Base-by-base conservation (phyloP, 2,797 vertebrate genomes). In the Pteronotus mesoamericanus region DNA sequence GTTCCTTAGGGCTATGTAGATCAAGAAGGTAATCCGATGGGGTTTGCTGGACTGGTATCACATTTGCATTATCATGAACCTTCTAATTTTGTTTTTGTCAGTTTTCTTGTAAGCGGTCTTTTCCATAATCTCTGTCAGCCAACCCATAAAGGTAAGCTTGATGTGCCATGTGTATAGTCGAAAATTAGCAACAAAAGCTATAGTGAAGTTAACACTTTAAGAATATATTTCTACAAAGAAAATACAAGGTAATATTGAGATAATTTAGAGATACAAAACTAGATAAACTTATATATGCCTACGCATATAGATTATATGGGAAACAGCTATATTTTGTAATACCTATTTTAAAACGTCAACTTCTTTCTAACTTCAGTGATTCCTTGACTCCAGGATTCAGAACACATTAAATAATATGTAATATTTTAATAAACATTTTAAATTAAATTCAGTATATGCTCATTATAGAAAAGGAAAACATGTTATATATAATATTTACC, bases 1-100 rank as follows among this genome's bases (percentile, higher is more conserved):
- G 22, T 95, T 86, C 78, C 97, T 71, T 92, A 98, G 98, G 97
- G 97, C 32, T 97, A 97, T 92, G 77, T 98, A 91, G 96, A 98
- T 97, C 94, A 71, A 84, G 86, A 98, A 86, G 97, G 98, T 18
- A 97, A 98, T 12, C 97, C 97, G 0, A 96, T 55, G 32, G 97
- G 96, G 34, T 98, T 98, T 98, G 97, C 98, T 91, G 98, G 98
- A 80, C 97, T 98, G 39, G 97, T 97, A 6, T 92, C 97, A 9
- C 98, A 98, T 91, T 94, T 98, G 92, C 97, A 98, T 96, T 98
- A 98, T 53, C 96, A 98, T 0, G 98, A 98, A 77, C 98, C 98
- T 86, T 98, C 98, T 53, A 98, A 98, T 96, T 57, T 98, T 92
- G 92, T 98, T 80, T 97, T 98, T 86, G 97, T 98, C 42, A 83